Evolutionary conservation across 1,140 invertebrate genomes (phyloP), one percentile per base, ranked within the genome.

Genomic region (Brachionus plicatilis): DNA sequence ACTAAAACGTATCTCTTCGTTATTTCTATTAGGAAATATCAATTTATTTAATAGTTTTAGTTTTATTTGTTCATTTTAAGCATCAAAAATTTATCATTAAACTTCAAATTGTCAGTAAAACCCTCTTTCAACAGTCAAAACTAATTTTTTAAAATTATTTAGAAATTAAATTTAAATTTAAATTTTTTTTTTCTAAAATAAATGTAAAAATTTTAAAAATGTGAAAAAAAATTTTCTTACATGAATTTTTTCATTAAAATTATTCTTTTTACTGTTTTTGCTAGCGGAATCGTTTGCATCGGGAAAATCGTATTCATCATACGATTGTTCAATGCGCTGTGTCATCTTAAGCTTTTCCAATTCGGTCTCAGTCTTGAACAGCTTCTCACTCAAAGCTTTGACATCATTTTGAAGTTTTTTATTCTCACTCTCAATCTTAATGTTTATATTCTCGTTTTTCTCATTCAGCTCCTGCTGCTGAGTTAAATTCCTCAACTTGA

Each of bases 351-450:
- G 24, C 12, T 82, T 82, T 82, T 82, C 79, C 37, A 82, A 68
- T 68, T 82, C 65, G 7, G 43, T 65, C 17, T 82, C 79, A 68
- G 79, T 82, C 53, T 82, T 60, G 79, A 45, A 41, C 41, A 82
- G 33, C 20, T 68, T 60, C 11, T 82, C 79, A 65, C 33, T 82
- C n/a, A 82, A 41, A 29, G 6, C 20, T 45, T 60, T 68, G 5
- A 82, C 53, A 60, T 82, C 79, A 41, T 60, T 41, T 11, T 65
- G 37, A 17, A 82, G 60, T 14, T 68, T 60, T 66, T 82, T 68
- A 68, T 82, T 82, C n/a, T 82, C 79, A 8, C n/a, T 60, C 33
- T 82, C 79, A 41, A 60, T 82, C 37, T 68, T 82, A 2, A 72
- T 11, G 43, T 72, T 72, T 43, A 72, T 72, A 24, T 72, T 72